Evolutionary conservation across 2,797 vertebrate genomes (phyloP).

Genomic region (Cuculus canorus): DNA sequence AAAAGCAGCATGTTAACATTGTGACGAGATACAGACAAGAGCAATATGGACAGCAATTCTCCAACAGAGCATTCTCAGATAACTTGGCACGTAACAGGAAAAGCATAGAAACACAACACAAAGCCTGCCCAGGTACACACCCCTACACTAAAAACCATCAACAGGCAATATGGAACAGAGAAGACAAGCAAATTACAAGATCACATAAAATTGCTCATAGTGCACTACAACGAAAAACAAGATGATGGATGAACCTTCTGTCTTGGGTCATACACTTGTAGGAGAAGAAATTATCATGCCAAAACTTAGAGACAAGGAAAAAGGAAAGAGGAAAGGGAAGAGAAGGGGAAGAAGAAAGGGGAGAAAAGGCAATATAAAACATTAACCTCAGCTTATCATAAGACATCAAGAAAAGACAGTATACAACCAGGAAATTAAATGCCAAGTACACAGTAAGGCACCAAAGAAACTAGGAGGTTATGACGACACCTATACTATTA

Average conservation of each 20-base stretch:
- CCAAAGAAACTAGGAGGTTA: neutral
- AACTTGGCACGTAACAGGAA: neutral
- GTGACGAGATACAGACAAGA: neutral
- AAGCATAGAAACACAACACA: neutral
- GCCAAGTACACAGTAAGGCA: neutral
- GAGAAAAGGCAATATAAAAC: neutral
- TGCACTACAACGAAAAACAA: neutral
- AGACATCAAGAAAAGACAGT: neutral
- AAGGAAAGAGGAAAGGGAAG: neutral
- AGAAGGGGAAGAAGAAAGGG: neutral
- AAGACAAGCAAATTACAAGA: neutral
- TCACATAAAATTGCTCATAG: neutral
- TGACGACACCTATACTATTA: neutral
- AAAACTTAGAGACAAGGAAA: neutral
- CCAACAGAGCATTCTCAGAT: neutral
- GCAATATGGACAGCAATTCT: neutral
- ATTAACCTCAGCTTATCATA: neutral
- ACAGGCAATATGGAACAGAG: neutral
- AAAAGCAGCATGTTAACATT: neutral
- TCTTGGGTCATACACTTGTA: neutral
- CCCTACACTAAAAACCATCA: neutral
- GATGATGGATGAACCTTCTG: neutral
- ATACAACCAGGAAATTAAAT: slow-evolving; percentile 61
- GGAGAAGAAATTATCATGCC: neutral
- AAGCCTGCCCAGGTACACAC: neutral